Evolutionary conservation across 2,797 vertebrate species (phyloP).

Genomic region (Girardinus metallicus): DNA sequence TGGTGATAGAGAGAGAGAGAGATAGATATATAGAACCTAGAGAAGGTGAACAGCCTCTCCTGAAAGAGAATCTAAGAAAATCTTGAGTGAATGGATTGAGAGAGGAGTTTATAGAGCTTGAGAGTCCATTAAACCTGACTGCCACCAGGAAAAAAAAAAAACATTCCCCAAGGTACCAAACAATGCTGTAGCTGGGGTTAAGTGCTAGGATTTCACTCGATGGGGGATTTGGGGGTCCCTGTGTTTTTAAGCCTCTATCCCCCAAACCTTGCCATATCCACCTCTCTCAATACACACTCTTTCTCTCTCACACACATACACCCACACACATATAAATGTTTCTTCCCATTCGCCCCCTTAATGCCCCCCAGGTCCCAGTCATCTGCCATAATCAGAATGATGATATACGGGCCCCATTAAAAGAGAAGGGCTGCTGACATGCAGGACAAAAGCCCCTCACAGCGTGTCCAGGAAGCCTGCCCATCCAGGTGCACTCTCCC

Average conservation of each 20-base stretch:
- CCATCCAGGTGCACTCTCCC: slow-evolving; percentile 81
- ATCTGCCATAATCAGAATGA: slow-evolving; percentile 80
- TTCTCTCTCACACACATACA: slow-evolving; percentile 43
- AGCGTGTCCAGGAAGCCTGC: slow-evolving; percentile 82
- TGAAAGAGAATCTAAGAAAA: slow-evolving; percentile 64
- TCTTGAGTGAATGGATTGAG: slow-evolving; percentile 60
- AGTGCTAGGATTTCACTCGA: slow-evolving; percentile 87
- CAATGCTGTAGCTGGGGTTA: slow-evolving; percentile 84
- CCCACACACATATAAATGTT: slow-evolving; percentile 39
- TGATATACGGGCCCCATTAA: slow-evolving; percentile 80
- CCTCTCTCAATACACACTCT: slow-evolving; percentile 54
- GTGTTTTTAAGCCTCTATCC: slow-evolving; percentile 79
- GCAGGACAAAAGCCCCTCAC: slow-evolving; percentile 84
- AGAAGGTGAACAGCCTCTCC: slow-evolving; percentile 56
- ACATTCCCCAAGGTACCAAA: slow-evolving; percentile 75
- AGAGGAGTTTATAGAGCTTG: slow-evolving; percentile 66
- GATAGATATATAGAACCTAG: background rate
- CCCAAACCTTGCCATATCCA: slow-evolving; percentile 70
- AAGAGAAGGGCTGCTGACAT: slow-evolving; percentile 83
- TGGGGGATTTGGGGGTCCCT: slow-evolving; percentile 80
- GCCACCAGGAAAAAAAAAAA: slow-evolving; percentile 51
- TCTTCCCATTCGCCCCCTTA: slow-evolving; percentile 52
- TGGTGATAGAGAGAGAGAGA: too few relatives aligned
- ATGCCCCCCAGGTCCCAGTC: slow-evolving; percentile 67
- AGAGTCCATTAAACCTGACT: slow-evolving; percentile 73